Conservation (phyloP, 2,797 vertebrate genomes). For the Sphaeramia orbicularis region DNA sequence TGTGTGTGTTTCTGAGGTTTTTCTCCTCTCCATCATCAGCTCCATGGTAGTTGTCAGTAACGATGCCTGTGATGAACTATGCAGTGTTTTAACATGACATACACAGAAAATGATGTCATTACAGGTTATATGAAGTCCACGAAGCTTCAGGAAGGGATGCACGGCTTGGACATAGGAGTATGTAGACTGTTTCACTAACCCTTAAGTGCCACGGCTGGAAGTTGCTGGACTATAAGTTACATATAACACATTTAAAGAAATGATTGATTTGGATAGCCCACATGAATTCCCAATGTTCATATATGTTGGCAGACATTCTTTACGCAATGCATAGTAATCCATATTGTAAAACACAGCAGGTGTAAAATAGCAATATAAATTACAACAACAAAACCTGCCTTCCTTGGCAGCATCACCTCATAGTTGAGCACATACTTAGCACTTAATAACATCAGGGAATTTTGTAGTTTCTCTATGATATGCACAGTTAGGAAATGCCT, state of each 20-base stretch:
- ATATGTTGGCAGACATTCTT: slow-evolving; percentile 51
- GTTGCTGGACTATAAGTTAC: slow-evolving; percentile 56
- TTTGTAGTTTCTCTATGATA: slow-evolving; percentile 82
- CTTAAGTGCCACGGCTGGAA: slow-evolving; percentile 73
- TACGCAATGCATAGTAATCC: slow-evolving; percentile 61
- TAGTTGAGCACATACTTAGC: slow-evolving; percentile 79
- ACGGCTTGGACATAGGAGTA: slow-evolving; percentile 40
- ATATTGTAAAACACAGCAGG: slow-evolving; percentile 73
- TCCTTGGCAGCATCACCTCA: slow-evolving; percentile 68
- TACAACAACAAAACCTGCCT: slow-evolving; percentile 63
- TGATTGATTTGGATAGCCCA: slow-evolving; percentile 54
- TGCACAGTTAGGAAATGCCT: slow-evolving; percentile 86
- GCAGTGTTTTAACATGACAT: slow-evolving; percentile 73
- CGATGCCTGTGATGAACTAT: slow-evolving; percentile 79
- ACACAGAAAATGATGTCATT: slow-evolving; percentile 69
- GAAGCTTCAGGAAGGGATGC: slow-evolving; percentile 23
- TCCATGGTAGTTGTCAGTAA: slow-evolving; percentile 66
- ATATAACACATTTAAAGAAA: slow-evolving; percentile 37
- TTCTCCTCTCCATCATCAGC: slow-evolving; percentile 48
- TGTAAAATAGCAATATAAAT: slow-evolving; percentile 84
- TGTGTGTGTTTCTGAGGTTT: slow-evolving; percentile 86
- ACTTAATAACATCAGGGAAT: slow-evolving; percentile 86
- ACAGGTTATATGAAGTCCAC: slow-evolving; percentile 45
- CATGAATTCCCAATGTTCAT: slow-evolving; percentile 58
- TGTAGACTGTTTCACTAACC: slow-evolving; percentile 81